phyloP scores from a whole-genome alignment of 2,888 invertebrate species.

The Aspidiotus destructor region DNA sequence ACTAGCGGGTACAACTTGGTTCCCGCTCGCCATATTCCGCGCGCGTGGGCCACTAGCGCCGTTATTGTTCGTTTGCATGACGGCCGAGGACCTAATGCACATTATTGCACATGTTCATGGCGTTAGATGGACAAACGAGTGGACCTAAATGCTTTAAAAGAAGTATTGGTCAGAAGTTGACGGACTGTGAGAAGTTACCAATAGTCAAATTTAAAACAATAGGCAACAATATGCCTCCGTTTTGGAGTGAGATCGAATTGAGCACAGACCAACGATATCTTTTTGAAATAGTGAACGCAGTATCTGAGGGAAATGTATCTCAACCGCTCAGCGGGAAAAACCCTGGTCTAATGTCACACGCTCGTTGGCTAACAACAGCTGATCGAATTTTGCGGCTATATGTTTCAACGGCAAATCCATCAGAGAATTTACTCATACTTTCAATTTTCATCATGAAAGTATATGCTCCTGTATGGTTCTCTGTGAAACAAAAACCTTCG shows the following conservation, averaged over 20 bases:
- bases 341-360: constrained; percentile 35
- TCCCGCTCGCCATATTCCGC: too few relatives aligned
- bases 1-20: too few relatives aligned
- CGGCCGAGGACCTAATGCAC: too few relatives aligned
- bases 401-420: constrained; percentile 35
- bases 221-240: constrained; percentile 13
- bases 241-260: constrained; percentile 23
- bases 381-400: constrained; percentile 37
- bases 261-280: constrained; percentile 37
- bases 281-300: constrained; percentile 30
- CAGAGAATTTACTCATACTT: constrained; percentile 30
- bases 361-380: constrained; percentile 37
- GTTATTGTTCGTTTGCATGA: too few relatives aligned
- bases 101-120: constrained; percentile 39
- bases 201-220: constrained; percentile 13
- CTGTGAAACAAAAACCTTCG: constrained; percentile 24
- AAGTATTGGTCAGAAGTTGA: constrained; percentile 35
- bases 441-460: constrained; percentile 35
- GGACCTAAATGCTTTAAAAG: constrained; percentile 38
- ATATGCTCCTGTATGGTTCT: constrained; percentile 37
- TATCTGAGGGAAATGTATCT: constrained; percentile 33
- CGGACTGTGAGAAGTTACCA: neutral
- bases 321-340: constrained; percentile 23
- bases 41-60: too few relatives aligned
- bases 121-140: constrained; percentile 37